Evolutionary conservation across 2,888 invertebrate species (phyloP), one percentile per base, ranked within the genome.

Genomic region (Xanthorhoe designata): DNA sequence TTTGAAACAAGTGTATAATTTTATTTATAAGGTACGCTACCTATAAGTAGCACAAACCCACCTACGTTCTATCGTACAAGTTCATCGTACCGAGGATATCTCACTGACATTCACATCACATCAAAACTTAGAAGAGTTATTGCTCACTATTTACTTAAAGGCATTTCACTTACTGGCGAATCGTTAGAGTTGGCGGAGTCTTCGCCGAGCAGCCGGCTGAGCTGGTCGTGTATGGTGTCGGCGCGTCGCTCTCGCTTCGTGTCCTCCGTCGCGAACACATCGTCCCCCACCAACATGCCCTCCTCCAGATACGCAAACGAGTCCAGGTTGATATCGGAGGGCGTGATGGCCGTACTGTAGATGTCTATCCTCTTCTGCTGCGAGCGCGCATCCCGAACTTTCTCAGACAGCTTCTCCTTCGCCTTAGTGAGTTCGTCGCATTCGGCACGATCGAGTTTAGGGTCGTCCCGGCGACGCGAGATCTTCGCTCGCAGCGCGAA

Each of bases 261-360:
- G 61, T 87, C 89, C 38, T 83, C 83, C 8, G 78, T 72, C 61
- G 77, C 82, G 77, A 90, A 91, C 72, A 89, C 91, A 64, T 93
- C 94, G 75, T 93, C 94, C 0, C 87, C 92, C 32, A 82, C 91
- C 88, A 92, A 81, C 83, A 94, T 86, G 57, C 89, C 86, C 73
- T 92, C 94, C 70, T 94, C 92, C 69, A 94, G 79, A 76, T 94
- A 94, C 71, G 94, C 89, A 78, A 94, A 94, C 78, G 93, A 90
- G 71, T 94, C 94, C 71, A 94, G 81, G 75, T 94, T 93, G 55
- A 94, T 94, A 55, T 94, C 94, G 0, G 94, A 85, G 49, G 94
- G 87, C 52, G 90, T 91, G 65, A 95, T 89, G 49, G 94, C 94
- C 19, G 94, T 93, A 70, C 93, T 94, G 79, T 94, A 94, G 35